Evolutionary conservation across 2,888 invertebrate genomes (phyloP).

Genomic region (Archips crataeganus): DNA sequence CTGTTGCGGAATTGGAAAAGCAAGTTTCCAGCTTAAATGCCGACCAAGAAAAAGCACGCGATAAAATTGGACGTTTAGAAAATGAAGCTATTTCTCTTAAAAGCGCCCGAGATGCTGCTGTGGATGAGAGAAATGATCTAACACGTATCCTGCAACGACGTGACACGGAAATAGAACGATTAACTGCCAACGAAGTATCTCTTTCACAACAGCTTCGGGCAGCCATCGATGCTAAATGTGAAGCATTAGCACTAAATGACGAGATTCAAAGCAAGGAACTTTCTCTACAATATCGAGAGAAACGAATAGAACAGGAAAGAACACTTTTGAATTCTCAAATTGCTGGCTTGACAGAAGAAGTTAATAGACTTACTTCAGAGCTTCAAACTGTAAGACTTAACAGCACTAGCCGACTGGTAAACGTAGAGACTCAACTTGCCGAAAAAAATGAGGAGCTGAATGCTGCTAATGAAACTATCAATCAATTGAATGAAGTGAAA

Average conservation of each 20-base stretch:
- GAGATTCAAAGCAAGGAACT: constrained; percentile 93
- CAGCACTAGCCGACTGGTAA: constrained; percentile 86
- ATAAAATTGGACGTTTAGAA: constrained; percentile 87
- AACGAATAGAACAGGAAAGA: constrained; percentile 93
- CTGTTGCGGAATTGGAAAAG: constrained; percentile 87
- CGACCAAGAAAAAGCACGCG: constrained; percentile 88
- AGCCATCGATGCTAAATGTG: constrained; percentile 93
- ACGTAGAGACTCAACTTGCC: constrained; percentile 90
- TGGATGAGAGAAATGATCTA: constrained; percentile 91
- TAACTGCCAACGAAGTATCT: constrained; percentile 88
- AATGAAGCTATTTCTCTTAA: constrained; percentile 88
- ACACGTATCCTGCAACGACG: constrained; percentile 90
- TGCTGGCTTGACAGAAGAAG: constrained; percentile 91
- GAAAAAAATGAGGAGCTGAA: constrained; percentile 93
- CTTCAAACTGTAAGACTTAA: constrained; percentile 91
- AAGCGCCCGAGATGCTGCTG: constrained; percentile 88
- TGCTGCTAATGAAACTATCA: constrained; percentile 89
- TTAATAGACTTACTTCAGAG: constrained; percentile 92
- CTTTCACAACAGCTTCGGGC: constrained; percentile 91
- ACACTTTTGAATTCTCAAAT: constrained; percentile 91
- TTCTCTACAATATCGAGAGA: constrained; percentile 92
- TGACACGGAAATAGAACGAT: constrained; percentile 90
- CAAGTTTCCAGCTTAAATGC: constrained; percentile 87
- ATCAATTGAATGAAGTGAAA: constrained; percentile 89
- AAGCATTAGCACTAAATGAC: constrained; percentile 92